Percentiles rank a stretch among this genome's conserved stretches.
phyloP scores from a whole-genome alignment of 2,797 vertebrate species.

The Sphenodon punctatus region DNA sequence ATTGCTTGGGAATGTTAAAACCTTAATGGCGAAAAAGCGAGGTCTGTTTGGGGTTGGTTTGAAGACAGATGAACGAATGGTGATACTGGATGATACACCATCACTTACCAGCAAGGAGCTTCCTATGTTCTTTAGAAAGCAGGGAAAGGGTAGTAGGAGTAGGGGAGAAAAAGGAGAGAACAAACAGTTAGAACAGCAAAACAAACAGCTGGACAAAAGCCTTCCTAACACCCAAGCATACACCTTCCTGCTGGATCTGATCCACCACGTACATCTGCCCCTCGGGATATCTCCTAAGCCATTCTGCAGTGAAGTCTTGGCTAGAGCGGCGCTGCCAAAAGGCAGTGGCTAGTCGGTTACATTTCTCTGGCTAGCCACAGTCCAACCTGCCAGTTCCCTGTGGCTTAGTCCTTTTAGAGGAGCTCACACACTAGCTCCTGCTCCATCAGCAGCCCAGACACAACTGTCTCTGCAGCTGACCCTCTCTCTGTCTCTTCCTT shows the following conservation, averaged over 20 bases:
- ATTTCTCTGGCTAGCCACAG: too few species aligned
- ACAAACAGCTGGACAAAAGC: not conserved
- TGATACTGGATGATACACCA: not conserved
- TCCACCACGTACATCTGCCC: too few species aligned
- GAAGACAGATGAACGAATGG: constrained; percentile 53
- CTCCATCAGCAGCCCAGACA: too few species aligned
- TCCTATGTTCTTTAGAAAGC: constrained; percentile 77
- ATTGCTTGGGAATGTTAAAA: constrained; percentile 14
- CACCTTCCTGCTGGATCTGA: not conserved
- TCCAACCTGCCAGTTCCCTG: too few species aligned
- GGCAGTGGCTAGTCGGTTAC: too few species aligned
- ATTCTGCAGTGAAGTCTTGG: too few species aligned
- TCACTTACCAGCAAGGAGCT: constrained; percentile 74
- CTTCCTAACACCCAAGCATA: not conserved
- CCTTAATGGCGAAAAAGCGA: not conserved
- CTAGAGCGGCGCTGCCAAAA: too few species aligned
- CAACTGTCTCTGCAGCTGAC: too few species aligned
- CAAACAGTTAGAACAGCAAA: constrained; percentile 54
- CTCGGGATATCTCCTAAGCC: too few species aligned
- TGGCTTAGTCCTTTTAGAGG: too few species aligned
- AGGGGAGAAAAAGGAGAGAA: constrained; percentile 62
- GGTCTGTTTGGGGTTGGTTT: not conserved
- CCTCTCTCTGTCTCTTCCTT: too few species aligned
- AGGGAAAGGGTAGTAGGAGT: not conserved
- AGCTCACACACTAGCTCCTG: too few species aligned